Percentiles rank a stretch among this genome's conserved stretches.
Evolutionary conservation across 1,140 invertebrate genomes (phyloP).

Genomic region (Calycopis cecrops): DNA sequence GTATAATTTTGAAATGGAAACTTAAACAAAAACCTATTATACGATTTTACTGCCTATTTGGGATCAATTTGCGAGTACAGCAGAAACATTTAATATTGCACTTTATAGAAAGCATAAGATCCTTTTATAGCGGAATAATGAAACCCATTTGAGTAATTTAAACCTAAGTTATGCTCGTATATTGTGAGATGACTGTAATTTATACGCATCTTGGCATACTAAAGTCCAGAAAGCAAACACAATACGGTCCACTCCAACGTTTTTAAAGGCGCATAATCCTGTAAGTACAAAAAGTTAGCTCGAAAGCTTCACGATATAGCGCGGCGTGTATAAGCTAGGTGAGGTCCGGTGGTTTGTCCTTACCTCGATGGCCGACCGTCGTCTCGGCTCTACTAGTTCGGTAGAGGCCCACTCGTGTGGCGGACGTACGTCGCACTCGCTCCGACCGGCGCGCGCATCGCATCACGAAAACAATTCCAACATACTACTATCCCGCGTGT

Average conservation of each 20-base stretch:
- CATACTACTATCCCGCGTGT: conserved; percentile 41
- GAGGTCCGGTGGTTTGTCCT: conserved; percentile 38
- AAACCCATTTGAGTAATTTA: too few species aligned
- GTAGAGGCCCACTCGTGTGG: conserved; percentile 43
- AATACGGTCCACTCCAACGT: conserved; percentile 21
- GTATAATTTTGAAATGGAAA: too few species aligned
- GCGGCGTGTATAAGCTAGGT: conserved; percentile 37
- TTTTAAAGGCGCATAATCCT: conserved; percentile 31
- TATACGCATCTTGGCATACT: too few species aligned
- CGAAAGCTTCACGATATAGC: conserved; percentile 32
- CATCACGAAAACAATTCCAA: conserved; percentile 39
- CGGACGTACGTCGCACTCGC: conserved; percentile 44
- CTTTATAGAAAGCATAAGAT: neutral
- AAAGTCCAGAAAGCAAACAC: too few species aligned
- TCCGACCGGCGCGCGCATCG: conserved; percentile 37
- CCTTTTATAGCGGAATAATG: too few species aligned
- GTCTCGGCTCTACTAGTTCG: conserved; percentile 47
- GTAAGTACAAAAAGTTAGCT: conserved; percentile 37
- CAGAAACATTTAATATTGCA: neutral
- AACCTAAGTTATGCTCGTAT: too few species aligned
- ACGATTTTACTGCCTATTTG: too few species aligned
- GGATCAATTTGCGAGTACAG: neutral
- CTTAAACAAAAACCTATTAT: too few species aligned
- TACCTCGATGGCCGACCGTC: conserved; percentile 46
- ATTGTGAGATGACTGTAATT: too few species aligned